These are phyloP conservation scores for Pristionchus fissidentatus DNA, from an alignment of 2,888 invertebrate genomes.

Conservation along the genomic window DNA sequence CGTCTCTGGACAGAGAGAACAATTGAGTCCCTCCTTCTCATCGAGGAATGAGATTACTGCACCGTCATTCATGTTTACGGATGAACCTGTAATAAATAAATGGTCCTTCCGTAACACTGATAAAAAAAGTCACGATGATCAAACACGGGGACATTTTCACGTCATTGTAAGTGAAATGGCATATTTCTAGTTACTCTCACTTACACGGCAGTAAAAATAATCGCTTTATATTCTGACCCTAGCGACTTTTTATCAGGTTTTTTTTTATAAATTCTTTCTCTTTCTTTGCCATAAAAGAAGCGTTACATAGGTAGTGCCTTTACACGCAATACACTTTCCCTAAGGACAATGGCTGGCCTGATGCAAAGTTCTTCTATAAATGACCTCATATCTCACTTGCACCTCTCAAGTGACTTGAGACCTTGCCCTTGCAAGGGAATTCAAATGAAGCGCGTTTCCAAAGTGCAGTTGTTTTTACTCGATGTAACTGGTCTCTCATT, in stretches of 20 bases:
- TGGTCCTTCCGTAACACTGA: neutral
- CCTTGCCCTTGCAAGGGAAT: conserved; percentile 29
- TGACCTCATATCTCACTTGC: neutral
- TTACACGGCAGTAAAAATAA: too few species aligned
- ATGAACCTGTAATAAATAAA: conserved; percentile 63
- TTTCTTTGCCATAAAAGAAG: too few species aligned
- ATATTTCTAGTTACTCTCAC: too few species aligned
- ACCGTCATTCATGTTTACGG: conserved; percentile 59
- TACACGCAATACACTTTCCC: too few species aligned
- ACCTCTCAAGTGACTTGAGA: neutral
- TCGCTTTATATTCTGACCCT: too few species aligned
- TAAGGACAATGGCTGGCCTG: too few species aligned
- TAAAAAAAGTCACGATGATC: neutral
- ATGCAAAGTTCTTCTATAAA: too few species aligned
- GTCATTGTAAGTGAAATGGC: neutral
- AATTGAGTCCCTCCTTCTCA: conserved; percentile 66
- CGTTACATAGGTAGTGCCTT: too few species aligned
- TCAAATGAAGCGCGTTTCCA: conserved; percentile 20
- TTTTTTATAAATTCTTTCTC: too few species aligned
- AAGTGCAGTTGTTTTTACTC: conserved; percentile 21
- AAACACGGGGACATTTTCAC: neutral
- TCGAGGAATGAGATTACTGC: conserved; percentile 64
- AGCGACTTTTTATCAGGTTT: too few species aligned
- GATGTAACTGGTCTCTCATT: conserved; percentile 28
- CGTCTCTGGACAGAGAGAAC: conserved; percentile 64